A percentile compares a stretch with the other conserved stretches of the same genome.
Conservation (phyloP, 2,113 vertebrate species). For the Lamprotornis superbus region DNA sequence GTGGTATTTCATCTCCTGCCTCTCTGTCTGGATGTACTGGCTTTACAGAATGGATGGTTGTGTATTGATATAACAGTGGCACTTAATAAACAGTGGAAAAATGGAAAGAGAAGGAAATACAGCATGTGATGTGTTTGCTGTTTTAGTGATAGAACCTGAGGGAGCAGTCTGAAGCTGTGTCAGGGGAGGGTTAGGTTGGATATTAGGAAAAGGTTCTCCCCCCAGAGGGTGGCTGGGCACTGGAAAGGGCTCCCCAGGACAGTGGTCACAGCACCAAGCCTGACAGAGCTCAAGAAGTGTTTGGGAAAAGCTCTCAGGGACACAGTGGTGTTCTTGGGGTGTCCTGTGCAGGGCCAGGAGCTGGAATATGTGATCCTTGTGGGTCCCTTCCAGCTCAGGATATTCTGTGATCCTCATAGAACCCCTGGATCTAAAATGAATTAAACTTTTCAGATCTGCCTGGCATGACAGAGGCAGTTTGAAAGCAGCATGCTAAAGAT, state of each 20-base stretch:
- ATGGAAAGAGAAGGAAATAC: neutral
- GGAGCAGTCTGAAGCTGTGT: accelerated
- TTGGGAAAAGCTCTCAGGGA: neutral
- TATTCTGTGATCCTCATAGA: neutral
- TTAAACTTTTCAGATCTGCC: neutral
- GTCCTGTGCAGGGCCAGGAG: neutral
- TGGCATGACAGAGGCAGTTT: neutral
- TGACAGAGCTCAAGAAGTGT: neutral
- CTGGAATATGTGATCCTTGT: neutral
- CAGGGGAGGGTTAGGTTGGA: neutral
- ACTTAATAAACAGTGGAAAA: neutral
- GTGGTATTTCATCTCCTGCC: neutral
- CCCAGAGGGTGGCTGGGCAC: accelerated
- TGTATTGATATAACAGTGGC: accelerated
- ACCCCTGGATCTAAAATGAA: neutral
- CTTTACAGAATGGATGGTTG: neutral
- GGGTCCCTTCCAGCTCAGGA: neutral
- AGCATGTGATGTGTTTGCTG: neutral
- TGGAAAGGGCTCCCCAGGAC: neutral
- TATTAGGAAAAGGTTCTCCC: neutral
- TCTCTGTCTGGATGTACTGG: neutral
- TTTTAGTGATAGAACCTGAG: neutral
- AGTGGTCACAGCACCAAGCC: too few species aligned
- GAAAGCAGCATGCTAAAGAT: neutral
- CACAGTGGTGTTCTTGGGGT: neutral